Evolutionary conservation across 1,140 invertebrate genomes (phyloP), one percentile per base, ranked within the genome.

Genomic region (Ditylenchus dipsaci): DNA sequence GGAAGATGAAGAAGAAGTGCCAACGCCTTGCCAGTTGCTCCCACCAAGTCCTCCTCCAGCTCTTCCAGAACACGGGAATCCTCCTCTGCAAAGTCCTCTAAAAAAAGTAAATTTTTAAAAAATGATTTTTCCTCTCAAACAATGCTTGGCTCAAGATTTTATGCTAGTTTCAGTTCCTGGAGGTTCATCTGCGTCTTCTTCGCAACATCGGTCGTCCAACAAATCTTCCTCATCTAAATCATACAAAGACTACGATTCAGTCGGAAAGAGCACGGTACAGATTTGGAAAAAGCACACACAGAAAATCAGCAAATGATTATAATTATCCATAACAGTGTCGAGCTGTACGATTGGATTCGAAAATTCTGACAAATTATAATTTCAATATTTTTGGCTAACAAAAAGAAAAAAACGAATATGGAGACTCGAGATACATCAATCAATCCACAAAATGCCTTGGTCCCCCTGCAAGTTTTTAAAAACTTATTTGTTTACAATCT

Each of bases 1-100:
- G 64, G 78, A 80, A 47, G 78, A 80, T 27, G 78, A 80, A 19
- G 78, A 82, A 21, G 78, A 82, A 68, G 42, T 42, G 1, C 19
- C 70, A 9, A 38, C n/a, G n/a, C n/a, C n/a, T n/a, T n/a, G 21
- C 27, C 26, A 71, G 49, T 56, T 26, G 19, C 68, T 47, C 21
- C 69, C 27, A 71, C 19, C 38, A 49, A 72, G n/a, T 17, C 29
- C 5, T 17, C 38, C n/a, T 27, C 70, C 8, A 43, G 27, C 27
- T n/a, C n/a, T n/a, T n/a, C n/a, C 3, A 61, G 19, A 61, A 21
- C 5, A 3, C 3, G 19, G 13, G 59, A 61, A 30, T 30, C 59
- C 3, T 19, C 19, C 29, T 30, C 27, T 19, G 3, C 59, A 21
- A 43, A 30, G 26, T 61, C 27, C 29, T 61, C 63, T 13, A 65